phyloP scores from a whole-genome alignment of 2,113 vertebrate species.

The Strix aluco region DNA sequence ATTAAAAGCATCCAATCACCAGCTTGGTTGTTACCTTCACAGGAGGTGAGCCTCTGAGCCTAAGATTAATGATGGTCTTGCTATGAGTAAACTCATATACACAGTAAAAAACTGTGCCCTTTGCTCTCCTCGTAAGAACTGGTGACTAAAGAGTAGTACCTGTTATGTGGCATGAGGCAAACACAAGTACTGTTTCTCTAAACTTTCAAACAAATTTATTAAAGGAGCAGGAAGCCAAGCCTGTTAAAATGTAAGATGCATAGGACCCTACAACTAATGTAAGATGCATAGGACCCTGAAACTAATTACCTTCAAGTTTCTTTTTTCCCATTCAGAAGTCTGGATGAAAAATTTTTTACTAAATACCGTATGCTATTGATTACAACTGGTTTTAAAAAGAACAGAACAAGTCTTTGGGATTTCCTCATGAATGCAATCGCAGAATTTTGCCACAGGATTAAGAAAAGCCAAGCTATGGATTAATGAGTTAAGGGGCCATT shows the following conservation, averaged over 20 bases:
- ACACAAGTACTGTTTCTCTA: neutral
- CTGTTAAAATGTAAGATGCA: neutral
- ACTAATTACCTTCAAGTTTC: neutral
- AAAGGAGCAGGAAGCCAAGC: neutral
- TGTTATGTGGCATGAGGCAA: neutral
- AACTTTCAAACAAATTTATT: neutral
- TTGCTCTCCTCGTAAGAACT: neutral
- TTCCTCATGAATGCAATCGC: neutral
- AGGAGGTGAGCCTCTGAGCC: neutral
- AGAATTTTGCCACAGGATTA: neutral
- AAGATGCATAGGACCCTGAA: neutral
- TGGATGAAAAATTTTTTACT: neutral
- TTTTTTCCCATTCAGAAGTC: neutral
- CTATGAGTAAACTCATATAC: neutral
- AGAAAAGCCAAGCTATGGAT: neutral
- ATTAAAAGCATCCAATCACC: constrained; percentile 1
- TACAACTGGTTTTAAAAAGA: neutral
- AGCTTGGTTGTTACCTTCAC: neutral
- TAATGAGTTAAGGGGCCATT: neutral
- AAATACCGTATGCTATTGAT: neutral
- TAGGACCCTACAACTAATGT: neutral
- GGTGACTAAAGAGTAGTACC: neutral
- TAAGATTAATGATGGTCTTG: neutral
- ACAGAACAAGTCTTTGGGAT: neutral
- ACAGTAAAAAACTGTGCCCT: neutral